phyloP scores from a whole-genome alignment of 2,888 invertebrate genomes.

The Diloba caeruleocephala region DNA sequence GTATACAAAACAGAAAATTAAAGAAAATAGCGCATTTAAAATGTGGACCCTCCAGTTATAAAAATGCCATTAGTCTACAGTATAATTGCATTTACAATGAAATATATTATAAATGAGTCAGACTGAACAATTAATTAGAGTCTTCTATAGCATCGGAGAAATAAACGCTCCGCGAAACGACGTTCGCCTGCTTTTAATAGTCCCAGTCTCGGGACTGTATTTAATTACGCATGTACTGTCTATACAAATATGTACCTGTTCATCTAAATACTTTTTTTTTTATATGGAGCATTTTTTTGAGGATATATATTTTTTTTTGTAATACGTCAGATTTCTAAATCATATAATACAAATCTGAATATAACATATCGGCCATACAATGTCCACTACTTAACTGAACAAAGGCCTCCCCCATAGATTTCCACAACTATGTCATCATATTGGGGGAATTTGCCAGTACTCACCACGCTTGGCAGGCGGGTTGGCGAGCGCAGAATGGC shows the following conservation, averaged over 20 bases:
- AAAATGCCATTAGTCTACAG: slow-evolving; percentile 48
- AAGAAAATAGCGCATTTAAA: slow-evolving; percentile 2
- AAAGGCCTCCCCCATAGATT: no score
- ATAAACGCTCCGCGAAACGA: slow-evolving; percentile 71
- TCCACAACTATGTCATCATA: no score
- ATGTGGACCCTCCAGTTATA: slow-evolving; percentile 23
- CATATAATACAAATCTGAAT: no score
- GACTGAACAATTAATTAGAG: slow-evolving; percentile 68
- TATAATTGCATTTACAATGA: slow-evolving; percentile 65
- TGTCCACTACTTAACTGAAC: no score
- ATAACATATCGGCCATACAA: no score
- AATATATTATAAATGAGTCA: slow-evolving; percentile 67
- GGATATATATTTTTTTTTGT: no score
- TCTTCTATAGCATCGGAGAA: slow-evolving; percentile 66
- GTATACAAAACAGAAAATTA: neutral
- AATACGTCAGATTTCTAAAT: no score
- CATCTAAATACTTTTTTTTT: slow-evolving; percentile 32
- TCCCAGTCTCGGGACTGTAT: slow-evolving; percentile 71
- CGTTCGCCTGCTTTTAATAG: slow-evolving; percentile 82
- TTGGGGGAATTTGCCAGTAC: no score
- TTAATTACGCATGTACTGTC: slow-evolving; percentile 76
- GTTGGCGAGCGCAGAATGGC: no score
- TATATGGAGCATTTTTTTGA: slow-evolving; percentile 34
- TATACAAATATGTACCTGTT: slow-evolving; percentile 51
- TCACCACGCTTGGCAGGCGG: no score